These are phyloP conservation scores for Melanerpes formicivorus DNA, from an alignment of 2,113 vertebrate species.

Conservation along the genomic window DNA sequence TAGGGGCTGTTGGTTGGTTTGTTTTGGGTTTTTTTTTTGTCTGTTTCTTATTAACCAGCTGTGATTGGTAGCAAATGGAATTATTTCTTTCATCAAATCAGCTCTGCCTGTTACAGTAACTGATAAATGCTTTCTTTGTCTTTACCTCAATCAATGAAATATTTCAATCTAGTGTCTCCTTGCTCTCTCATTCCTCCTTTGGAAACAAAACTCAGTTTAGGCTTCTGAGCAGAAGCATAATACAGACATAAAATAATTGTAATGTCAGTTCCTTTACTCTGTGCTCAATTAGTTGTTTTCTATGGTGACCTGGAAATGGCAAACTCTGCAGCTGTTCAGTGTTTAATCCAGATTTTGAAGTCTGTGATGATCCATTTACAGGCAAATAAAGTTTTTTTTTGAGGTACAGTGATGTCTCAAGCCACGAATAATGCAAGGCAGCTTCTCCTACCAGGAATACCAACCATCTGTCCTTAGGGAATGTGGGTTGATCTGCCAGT, in stretches of 20 bases:
- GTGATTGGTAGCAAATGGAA: neutral
- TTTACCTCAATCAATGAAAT: neutral
- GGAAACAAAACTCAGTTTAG: neutral
- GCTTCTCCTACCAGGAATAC: neutral
- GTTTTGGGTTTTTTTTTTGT: neutral
- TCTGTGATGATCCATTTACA: neutral
- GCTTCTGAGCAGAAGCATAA: neutral
- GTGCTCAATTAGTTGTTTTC: neutral
- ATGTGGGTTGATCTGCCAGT: neutral
- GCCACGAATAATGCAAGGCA: neutral
- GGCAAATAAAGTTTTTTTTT: neutral
- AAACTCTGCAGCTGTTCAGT: neutral
- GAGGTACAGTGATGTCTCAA: neutral
- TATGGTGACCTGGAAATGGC: neutral
- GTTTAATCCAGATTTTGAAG: neutral
- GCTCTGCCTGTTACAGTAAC: neutral
- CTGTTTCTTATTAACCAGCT: neutral
- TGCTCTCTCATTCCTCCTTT: neutral
- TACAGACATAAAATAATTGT: neutral
- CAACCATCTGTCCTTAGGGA: neutral
- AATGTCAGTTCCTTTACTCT: neutral
- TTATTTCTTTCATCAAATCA: neutral
- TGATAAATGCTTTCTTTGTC: neutral
- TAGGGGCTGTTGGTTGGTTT: neutral
- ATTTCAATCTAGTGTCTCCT: neutral